Evolutionary conservation across 53 echinoderm and acorn worm genomes (phyloP).

Genomic region (Echinarachnius parma): DNA sequence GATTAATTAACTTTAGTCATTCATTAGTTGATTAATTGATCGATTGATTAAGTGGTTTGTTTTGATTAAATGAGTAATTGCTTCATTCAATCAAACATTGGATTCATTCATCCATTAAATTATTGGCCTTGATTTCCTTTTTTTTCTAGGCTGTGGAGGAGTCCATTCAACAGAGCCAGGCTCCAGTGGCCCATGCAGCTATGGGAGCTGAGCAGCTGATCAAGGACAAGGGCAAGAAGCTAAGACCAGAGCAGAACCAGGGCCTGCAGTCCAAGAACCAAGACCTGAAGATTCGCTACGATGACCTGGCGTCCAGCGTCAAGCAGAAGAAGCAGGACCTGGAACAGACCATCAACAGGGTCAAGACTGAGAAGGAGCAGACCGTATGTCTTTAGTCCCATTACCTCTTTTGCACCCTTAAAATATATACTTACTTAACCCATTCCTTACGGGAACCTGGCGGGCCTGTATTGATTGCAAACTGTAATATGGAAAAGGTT

Average conservation of each 20-base stretch:
- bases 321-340: conserved; percentile 69
- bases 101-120: too few relatives aligned
- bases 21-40: too few relatives aligned
- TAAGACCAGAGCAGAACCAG: conserved; percentile 91
- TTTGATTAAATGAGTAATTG: too few relatives aligned
- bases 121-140: background rate
- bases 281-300: conserved; percentile 82
- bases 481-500: too few relatives aligned
- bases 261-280: conserved; percentile 72
- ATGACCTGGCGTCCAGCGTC: conserved; percentile 61
- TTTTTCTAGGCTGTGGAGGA: conserved; percentile 75
- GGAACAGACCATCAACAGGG: conserved; percentile 69
- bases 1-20: too few relatives aligned
- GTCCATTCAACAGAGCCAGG: conserved; percentile 63
- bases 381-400: too few relatives aligned
- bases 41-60: too few relatives aligned
- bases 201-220: conserved; percentile 86
- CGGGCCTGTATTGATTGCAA: too few relatives aligned
- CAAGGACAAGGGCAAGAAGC: conserved; percentile 83
- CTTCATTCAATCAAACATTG: too few relatives aligned
- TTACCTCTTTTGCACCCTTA: too few relatives aligned
- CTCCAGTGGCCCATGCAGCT: conserved; percentile 80
- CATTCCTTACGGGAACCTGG: background rate
- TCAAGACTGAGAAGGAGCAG: conserved; percentile 69
- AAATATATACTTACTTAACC: too few relatives aligned